phyloP scores from a whole-genome alignment of 30 jellyfish, hydroid and myxozoan species.

The Chrysaora quinquecirrha region DNA sequence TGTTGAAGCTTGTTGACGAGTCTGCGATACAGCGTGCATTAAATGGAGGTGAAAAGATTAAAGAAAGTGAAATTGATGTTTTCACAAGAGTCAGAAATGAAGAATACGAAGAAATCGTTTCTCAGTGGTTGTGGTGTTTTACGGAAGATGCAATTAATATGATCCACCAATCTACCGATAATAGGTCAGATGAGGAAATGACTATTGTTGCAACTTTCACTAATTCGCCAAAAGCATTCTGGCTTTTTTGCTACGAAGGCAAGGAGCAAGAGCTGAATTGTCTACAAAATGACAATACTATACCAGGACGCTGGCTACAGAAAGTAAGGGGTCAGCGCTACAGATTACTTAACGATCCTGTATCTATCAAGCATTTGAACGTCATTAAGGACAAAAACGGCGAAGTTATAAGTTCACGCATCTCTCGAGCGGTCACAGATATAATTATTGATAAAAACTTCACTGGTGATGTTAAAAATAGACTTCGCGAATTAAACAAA shows the following conservation, averaged over 20 bases:
- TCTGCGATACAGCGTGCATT: background rate
- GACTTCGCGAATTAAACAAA: too few relatives aligned
- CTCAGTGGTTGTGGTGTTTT: background rate
- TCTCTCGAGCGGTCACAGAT: too few relatives aligned
- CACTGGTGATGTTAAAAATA: too few relatives aligned
- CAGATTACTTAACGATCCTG: too few relatives aligned
- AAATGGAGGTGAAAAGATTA: background rate
- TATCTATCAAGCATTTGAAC: too few relatives aligned
- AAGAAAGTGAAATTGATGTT: background rate
- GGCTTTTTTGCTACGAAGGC: background rate
- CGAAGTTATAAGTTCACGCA: too few relatives aligned
- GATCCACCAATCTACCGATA: too few relatives aligned
- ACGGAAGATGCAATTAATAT: background rate
- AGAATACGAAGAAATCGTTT: background rate
- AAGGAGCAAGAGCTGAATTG: background rate
- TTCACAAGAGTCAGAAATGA: background rate
- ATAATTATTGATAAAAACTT: too few relatives aligned
- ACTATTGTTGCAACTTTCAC: background rate
- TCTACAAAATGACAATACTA: too few relatives aligned
- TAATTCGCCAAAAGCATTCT: background rate
- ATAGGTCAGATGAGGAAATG: background rate
- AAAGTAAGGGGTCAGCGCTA: too few relatives aligned
- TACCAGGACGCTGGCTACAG: background rate
- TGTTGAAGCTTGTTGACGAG: background rate
- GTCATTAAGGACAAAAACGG: too few relatives aligned